These are phyloP conservation scores for Lapara coniferarum DNA, from an alignment of 2,888 invertebrate genomes.

Conservation along the genomic window DNA sequence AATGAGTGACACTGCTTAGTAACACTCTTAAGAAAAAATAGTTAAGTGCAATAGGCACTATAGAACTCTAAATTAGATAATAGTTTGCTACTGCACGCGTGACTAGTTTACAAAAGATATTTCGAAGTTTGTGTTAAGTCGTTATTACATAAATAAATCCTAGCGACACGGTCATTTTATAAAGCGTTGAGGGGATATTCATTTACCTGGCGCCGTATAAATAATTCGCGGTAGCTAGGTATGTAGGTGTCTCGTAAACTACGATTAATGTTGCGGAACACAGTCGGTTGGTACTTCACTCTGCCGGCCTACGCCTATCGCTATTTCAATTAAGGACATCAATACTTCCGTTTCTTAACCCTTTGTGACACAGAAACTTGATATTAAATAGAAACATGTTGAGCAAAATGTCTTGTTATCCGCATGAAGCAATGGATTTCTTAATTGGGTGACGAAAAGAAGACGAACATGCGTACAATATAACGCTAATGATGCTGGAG, in stretches of 20 bases:
- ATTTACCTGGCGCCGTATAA: slow-evolving; percentile 61
- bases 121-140: slow-evolving; percentile 38
- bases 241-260: slow-evolving; percentile 45
- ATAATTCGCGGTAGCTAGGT: slow-evolving; percentile 59
- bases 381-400: not conserved
- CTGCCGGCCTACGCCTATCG: slow-evolving; percentile 61
- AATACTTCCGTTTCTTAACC: slow-evolving; percentile 58
- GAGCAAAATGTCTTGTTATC: not conserved
- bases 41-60: not conserved
- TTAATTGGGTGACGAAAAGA: not conserved
- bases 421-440: not conserved
- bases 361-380: not conserved
- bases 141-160: slow-evolving; percentile 48
- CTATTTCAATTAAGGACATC: slow-evolving; percentile 49
- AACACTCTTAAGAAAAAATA: not conserved
- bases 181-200: slow-evolving; percentile 52
- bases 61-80: not conserved
- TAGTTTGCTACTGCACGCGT: not conserved
- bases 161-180: slow-evolving; percentile 48
- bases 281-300: slow-evolving; percentile 35
- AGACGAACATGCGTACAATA: not conserved
- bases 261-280: slow-evolving; percentile 62
- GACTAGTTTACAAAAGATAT: slow-evolving; percentile 40
- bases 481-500: slow-evolving; percentile 18
- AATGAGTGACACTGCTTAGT: slow-evolving; percentile 24